Evolutionary conservation across 2,797 vertebrate species (phyloP), one percentile per base, ranked within the genome.

Genomic region (Chaetophractus vellerosus): DNA sequence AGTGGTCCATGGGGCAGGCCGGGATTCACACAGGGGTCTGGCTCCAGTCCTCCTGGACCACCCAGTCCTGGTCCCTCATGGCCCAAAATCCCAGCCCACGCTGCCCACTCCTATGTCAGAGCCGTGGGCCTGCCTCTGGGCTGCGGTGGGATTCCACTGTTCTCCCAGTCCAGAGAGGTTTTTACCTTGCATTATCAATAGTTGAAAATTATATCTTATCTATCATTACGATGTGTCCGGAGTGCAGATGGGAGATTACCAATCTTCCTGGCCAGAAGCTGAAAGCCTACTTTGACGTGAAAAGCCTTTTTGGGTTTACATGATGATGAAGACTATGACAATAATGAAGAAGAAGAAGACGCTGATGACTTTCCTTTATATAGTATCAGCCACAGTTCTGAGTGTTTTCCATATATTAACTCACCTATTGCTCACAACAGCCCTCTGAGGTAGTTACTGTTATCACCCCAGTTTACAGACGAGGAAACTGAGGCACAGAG

Each of bases 71-170:
- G 45, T n/a, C 9, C 45, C 45, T 45, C 24, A 11, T 45, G 61
- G 8, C 45, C 45, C 45, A 1, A 9, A 45, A 45, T 45, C 45
- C 45, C 71, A 64, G 72, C 6, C 24, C 11, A 6, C 57, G 4
- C 11, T 0, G 68, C n/a, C 57, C 24, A 0, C 15, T 4, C 31
- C 19, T 1, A 3, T 4, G 24, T 59, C 4, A 4, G 74, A 1
- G 7, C 26, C 26, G 2, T 18, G 23, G 21, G 72, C 71, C 72
- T 31, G 45, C 72, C 12, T 10, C 1, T 8, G 9, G 10, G 33
- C 26, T 63, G 59, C 74, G 61, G 14, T 21, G 86, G 2, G 11
- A 7, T 38, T 50, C 57, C 24, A 33, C 1, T 11, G 38, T 5
- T 36, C 4, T 50, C 26, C 33, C 18, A 26, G 19, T 0, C 3